Conservation (phyloP, 2,888 invertebrate species). For the Gastracanthus pulcherrimus region DNA sequence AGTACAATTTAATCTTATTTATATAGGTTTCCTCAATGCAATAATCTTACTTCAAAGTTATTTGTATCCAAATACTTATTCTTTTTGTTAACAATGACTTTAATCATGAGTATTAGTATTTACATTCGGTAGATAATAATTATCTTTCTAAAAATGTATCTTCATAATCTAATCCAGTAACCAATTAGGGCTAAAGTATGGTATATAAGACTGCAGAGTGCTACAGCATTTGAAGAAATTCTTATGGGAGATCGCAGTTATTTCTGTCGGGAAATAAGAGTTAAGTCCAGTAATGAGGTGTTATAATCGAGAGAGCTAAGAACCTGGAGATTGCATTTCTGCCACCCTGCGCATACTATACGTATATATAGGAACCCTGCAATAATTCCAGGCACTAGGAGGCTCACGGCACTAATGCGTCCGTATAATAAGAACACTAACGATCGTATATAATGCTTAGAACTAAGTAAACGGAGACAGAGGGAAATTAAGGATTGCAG, state of each 20-base stretch:
- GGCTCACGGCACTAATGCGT: constrained; percentile 6
- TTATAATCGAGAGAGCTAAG: constrained; percentile 36
- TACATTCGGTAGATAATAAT: too few relatives aligned
- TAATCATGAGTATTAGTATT: too few relatives aligned
- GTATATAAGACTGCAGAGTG: not conserved
- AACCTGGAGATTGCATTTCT: constrained; percentile 46
- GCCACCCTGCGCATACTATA: not conserved
- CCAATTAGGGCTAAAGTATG: not conserved
- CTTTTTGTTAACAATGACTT: too few relatives aligned
- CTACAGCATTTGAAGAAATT: not conserved
- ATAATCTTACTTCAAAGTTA: too few relatives aligned
- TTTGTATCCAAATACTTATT: too few relatives aligned
- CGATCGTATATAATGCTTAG: constrained; percentile 26
- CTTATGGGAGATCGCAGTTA: not conserved
- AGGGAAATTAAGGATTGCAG: constrained; percentile 30
- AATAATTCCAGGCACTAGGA: constrained; percentile 34
- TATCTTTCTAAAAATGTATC: not conserved
- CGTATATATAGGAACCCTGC: constrained; percentile 2
- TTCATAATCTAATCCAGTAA: not conserved
- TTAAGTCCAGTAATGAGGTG: constrained; percentile 28
- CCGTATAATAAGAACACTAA: constrained; percentile 10
- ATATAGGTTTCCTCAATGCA: too few relatives aligned
- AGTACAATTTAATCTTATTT: too few relatives aligned
- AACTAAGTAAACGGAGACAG: constrained; percentile 7
- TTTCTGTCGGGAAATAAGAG: constrained; percentile 23